phyloP scores from a whole-genome alignment of 1,140 invertebrate species.

The Macrocentrus cingulum region DNA sequence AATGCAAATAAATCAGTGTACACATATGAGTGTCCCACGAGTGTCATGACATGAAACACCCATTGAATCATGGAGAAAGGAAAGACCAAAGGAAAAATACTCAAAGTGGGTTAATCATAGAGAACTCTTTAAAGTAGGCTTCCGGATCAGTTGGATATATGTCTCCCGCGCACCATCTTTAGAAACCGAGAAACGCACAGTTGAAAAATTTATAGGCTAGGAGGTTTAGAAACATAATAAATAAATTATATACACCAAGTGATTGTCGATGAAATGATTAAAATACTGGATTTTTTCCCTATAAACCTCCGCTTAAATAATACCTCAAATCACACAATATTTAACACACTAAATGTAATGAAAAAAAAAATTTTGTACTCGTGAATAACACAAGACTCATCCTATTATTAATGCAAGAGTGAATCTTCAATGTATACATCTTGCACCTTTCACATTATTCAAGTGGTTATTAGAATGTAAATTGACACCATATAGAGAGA shows the following conservation, averaged over 20 bases:
- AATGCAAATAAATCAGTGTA: background rate
- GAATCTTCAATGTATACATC: too few species aligned
- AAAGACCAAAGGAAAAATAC: constrained; percentile 21
- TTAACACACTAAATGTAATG: too few species aligned
- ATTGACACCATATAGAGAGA: background rate
- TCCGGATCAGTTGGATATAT: constrained; percentile 22
- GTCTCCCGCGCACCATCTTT: constrained; percentile 6
- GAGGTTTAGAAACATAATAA: constrained; percentile 6
- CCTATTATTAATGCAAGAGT: too few species aligned
- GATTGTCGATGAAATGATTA: too few species aligned
- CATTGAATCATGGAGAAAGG: constrained; percentile 23
- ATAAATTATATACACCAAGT: constrained; percentile 14
- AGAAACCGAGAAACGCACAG: constrained; percentile 22
- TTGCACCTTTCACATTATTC: too few species aligned
- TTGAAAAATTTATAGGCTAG: constrained; percentile 3
- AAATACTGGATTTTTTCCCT: too few species aligned
- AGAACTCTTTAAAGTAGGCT: constrained; percentile 35
- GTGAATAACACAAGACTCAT: too few species aligned
- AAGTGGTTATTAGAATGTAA: background rate
- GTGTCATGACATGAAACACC: constrained; percentile 8
- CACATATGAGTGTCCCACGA: constrained; percentile 16
- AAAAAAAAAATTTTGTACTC: too few species aligned
- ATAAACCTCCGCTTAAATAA: too few species aligned
- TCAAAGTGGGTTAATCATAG: constrained; percentile 41
- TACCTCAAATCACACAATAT: too few species aligned